Base-by-base conservation (phyloP, 2,888 invertebrate genomes). In the Aporophyla lueneburgensis region DNA sequence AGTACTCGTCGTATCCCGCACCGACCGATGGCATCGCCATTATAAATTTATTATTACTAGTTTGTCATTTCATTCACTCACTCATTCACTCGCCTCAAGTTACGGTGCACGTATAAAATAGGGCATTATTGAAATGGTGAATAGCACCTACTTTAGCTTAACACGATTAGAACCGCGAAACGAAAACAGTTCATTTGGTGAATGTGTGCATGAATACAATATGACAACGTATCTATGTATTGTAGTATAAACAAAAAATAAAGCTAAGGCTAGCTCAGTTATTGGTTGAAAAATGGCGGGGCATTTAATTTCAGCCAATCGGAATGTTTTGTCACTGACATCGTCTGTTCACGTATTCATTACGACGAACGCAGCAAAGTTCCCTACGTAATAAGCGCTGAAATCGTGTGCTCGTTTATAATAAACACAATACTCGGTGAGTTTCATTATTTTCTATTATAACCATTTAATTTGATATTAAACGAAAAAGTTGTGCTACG, bases 381-480 rank as follows among this genome's bases (percentile, higher is more conserved):
- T 94, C 89, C 93, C 95, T 95, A 96, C 96, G 96, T 96, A 96
- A 96, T 96, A 96, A 96, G 96, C 95, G 93, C 96, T 96, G 96
- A 96, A 96, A 96, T 96, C 96, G 96, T 96, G 96, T 96, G 95
- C 93, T 93, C 94, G 92, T 94, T 93, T 92, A 88, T 91, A 91
- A 93, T 95, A 94, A 94, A 94, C 93, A 94, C 87, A 82, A 91
- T 90, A 92, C 92, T 93, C 86, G 95, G 96, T 96, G 94, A 96
- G 96, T 96, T 93, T 90, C 89, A 90, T 90, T 92, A 90, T 93
- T 93, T 91, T 74, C 83, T 91, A 86, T 84, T 89, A 85, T 85
- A 85, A 87, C 87, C 75, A 75, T 81, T 80, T 69, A 79, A 80
- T 86, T 85, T 87, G 46, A 24, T 65, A 74, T 74, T 75, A 78